Percentiles rank a stretch among this genome's conserved stretches.
Conservation (phyloP, 2,888 invertebrate genomes). For the Netelia virgata region DNA sequence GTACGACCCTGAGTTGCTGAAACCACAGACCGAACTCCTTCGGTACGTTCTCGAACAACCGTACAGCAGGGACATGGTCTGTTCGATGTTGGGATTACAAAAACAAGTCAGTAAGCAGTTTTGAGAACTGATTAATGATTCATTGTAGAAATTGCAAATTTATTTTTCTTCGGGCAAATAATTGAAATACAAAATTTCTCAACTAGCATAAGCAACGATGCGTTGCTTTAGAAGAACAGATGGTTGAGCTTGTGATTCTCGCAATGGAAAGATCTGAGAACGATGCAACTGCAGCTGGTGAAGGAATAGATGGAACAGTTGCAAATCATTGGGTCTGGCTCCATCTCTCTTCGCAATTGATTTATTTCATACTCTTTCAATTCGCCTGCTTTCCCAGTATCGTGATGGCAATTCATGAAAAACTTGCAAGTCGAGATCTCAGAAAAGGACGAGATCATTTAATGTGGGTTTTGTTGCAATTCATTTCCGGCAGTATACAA, state of each 20-base stretch:
- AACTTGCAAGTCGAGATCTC: slow-evolving; percentile 92
- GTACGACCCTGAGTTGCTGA: slow-evolving; percentile 94
- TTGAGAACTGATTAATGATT: not conserved
- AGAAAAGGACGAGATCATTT: slow-evolving; percentile 97
- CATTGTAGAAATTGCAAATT: not conserved
- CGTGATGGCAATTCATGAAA: slow-evolving; percentile 94
- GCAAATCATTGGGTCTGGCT: slow-evolving; percentile 95
- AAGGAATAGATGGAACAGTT: slow-evolving; percentile 87
- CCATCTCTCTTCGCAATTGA: slow-evolving; percentile 96
- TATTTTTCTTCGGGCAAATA: slow-evolving; percentile 18
- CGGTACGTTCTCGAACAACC: slow-evolving; percentile 97
- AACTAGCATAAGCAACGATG: slow-evolving; percentile 93
- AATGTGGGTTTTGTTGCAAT: slow-evolving; percentile 99
- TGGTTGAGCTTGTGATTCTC: slow-evolving; percentile 95
- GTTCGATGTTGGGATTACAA: slow-evolving; percentile 96
- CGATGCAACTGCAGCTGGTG: slow-evolving; percentile 85
- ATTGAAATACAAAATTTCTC: slow-evolving; percentile 52
- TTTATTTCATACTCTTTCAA: slow-evolving; percentile 97
- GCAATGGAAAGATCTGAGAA: slow-evolving; percentile 97
- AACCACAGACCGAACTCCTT: slow-evolving; percentile 95
- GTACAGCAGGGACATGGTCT: slow-evolving; percentile 98
- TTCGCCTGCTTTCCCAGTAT: slow-evolving; percentile 97
- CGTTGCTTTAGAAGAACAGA: slow-evolving; percentile 95
- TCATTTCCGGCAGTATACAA: slow-evolving; percentile 98
- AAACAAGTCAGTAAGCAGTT: slow-evolving; percentile 89